Base-by-base conservation (phyloP, 2,888 invertebrate genomes). In the Acrobasis repandana region DNA sequence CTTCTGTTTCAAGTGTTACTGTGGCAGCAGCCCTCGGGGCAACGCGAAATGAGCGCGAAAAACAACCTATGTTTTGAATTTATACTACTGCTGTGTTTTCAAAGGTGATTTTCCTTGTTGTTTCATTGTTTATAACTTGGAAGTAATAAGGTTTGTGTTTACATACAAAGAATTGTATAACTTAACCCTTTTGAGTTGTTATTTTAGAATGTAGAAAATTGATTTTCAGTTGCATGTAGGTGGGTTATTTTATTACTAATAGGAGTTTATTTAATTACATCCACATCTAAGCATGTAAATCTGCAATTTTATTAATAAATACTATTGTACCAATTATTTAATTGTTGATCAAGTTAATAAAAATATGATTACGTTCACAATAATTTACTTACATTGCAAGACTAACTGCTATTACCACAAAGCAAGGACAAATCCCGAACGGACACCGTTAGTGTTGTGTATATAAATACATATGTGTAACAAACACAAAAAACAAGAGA, bases 41-140 rank as follows among this genome's bases (percentile, higher is more conserved):
- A n/a, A 9, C 20, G 50, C 28, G 50, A 28, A 50, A 50, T 50
- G 50, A 50, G 28, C 50, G 20, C 50, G 20, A 50, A 50, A 50
- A 50, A 50, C 11, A 50, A 28, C 50, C 50, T 20, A 50, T 14
- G 28, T 50, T 50, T 49, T 28, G 20, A 28, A 50, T 50, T 49
- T 11, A 18, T 9, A 49, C 16, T 9, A 33, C 38, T 52, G 20
- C 15, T 38, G 9, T 36, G 36, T 15, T 36, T 38, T 36, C 11
- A 49, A 20, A 20, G 20, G 49, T 20, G 16, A 20, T 49, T 20
- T 20, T 49, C 20, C 11, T 16, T 48, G 15, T 48, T 48, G 48
- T 36, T 36, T 36, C 11, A 11, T 43, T 43, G 43, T 43, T 43
- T 43, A 43, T 14, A n/a, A 43, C 43, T 43, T 43, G 43, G n/a